Percentiles rank a stretch among this genome's conserved stretches.
Evolutionary conservation across 2,888 invertebrate genomes (phyloP).

Genomic region (Autographa pulchrina): DNA sequence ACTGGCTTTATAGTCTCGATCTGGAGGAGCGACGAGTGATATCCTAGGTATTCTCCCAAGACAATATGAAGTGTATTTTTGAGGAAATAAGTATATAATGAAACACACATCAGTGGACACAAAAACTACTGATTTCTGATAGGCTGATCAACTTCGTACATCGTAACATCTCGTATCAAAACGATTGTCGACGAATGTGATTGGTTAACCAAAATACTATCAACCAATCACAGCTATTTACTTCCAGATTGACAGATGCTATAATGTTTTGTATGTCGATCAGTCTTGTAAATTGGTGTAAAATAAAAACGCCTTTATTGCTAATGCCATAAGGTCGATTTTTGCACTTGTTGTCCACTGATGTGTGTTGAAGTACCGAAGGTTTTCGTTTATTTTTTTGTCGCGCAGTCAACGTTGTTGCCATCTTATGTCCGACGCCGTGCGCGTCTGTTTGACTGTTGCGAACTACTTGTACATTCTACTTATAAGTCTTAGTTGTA

Average conservation of each 20-base stretch:
- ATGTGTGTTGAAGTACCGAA: not conserved
- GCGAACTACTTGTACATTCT: conserved; percentile 63
- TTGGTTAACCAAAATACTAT: not conserved
- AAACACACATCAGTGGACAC: not conserved
- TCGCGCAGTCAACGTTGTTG: not conserved
- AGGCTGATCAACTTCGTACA: not conserved
- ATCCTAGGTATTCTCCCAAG: conserved; percentile 59
- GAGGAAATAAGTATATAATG: conserved; percentile 53
- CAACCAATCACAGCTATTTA: not conserved
- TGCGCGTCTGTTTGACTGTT: conserved; percentile 50
- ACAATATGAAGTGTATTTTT: conserved; percentile 64
- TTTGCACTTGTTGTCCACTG: not conserved
- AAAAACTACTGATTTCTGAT: not conserved
- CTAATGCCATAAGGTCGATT: not conserved
- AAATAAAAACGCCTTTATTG: not conserved
- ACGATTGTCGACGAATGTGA: not conserved
- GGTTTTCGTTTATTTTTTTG: conserved; percentile 21
- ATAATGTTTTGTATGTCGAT: not conserved
- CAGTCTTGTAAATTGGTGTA: not conserved
- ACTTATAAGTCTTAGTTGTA: conserved; percentile 60
- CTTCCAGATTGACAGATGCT: not conserved
- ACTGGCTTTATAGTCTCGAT: conserved; percentile 30
- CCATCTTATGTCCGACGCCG: not conserved
- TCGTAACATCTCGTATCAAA: not conserved
- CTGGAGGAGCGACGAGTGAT: conserved; percentile 48